Conservation (phyloP, 2,113 vertebrate species). For the Nycticorax nycticorax region DNA sequence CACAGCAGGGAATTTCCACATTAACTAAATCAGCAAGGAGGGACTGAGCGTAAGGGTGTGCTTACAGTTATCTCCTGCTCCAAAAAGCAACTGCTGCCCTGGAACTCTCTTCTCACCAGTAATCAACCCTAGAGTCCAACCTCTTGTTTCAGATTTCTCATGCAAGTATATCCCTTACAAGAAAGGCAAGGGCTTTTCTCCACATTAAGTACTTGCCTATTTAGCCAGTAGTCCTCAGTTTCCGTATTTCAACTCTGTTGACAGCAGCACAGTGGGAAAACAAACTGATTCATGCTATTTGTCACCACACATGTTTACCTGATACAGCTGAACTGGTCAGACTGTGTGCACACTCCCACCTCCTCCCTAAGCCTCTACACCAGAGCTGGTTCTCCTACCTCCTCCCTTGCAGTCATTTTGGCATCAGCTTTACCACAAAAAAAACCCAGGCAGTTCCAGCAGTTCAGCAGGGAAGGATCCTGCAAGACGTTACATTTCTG, state of each 20-base stretch:
- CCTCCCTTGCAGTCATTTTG: not conserved
- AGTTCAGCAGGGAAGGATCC: not conserved
- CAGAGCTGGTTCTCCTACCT: not conserved
- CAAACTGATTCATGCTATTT: not conserved
- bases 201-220: not conserved
- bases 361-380: not conserved
- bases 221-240: not conserved
- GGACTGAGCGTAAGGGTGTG: not conserved
- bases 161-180: not conserved
- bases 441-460: not conserved
- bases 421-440: not conserved
- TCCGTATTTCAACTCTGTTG: not conserved
- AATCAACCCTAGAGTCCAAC: not conserved
- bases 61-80: not conserved
- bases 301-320: not conserved
- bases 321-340: not conserved
- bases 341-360: not conserved
- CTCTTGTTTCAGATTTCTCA: not conserved
- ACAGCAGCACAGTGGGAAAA: not conserved
- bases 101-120: not conserved
- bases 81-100: not conserved
- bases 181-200: not conserved
- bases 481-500: not conserved
- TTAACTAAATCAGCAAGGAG: not conserved
- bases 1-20: not conserved